Conservation (phyloP, 2,888 invertebrate species). For the Malthinus flaveolus region DNA sequence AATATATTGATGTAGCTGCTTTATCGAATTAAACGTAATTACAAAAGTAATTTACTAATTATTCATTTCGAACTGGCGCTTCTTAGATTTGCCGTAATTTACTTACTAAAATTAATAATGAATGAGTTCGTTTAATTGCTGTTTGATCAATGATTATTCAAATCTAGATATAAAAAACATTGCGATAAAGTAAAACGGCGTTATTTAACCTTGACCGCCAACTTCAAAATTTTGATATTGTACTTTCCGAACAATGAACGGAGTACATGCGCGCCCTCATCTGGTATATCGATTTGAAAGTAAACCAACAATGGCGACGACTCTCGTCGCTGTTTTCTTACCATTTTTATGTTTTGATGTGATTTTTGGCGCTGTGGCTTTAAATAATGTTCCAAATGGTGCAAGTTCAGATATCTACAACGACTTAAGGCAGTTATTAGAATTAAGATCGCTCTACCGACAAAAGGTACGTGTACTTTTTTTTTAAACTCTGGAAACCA, state of each 20-base stretch:
- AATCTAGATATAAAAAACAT: not conserved
- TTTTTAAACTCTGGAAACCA: conserved; percentile 1
- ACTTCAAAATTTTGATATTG: conserved; percentile 11
- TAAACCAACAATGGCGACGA: conserved; percentile 45
- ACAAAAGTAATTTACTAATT: not conserved
- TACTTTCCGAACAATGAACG: conserved; percentile 12
- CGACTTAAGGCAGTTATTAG: conserved; percentile 59
- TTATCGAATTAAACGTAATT: not conserved
- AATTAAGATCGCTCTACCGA: conserved; percentile 49
- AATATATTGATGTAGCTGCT: no score
- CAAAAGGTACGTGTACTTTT: conserved; percentile 43
- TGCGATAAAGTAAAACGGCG: not conserved
- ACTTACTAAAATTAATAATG: no score
- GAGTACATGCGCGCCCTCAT: conserved; percentile 25
- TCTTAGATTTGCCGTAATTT: no score
- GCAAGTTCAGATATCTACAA: conserved; percentile 54
- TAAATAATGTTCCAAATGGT: conserved; percentile 16
- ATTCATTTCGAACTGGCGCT: no score
- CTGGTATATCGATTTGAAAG: conserved; percentile 31
- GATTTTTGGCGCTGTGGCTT: conserved; percentile 30
- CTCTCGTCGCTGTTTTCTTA: conserved; percentile 41
- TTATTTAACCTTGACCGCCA: conserved; percentile 15
- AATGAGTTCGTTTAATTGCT: no score
- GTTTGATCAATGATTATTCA: no score
- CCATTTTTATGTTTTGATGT: conserved; percentile 38